Percentiles rank a stretch among this genome's conserved stretches.
These are phyloP conservation scores for Nomia melanderi DNA, from an alignment of 1,140 invertebrate genomes.

Conservation along the genomic window DNA sequence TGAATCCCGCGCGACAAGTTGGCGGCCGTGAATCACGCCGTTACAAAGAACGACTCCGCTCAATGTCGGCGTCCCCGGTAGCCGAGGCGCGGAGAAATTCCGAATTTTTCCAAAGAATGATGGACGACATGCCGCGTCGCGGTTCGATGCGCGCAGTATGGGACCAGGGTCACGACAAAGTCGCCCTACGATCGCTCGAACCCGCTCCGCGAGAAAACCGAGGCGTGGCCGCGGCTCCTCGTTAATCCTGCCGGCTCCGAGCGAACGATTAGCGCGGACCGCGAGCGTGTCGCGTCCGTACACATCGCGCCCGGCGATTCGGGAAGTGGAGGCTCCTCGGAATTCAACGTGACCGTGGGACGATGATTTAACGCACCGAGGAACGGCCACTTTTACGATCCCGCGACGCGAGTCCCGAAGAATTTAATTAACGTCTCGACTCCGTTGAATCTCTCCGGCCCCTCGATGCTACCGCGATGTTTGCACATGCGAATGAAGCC, in stretches of 20 bases:
- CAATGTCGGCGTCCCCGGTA: neutral
- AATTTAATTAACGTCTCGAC: neutral
- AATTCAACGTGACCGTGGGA: neutral
- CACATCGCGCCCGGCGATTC: neutral
- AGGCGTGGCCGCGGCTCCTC: neutral
- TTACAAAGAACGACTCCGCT: neutral
- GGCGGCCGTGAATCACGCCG: no score
- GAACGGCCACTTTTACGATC: neutral
- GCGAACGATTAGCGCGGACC: neutral
- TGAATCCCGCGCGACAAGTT: no score
- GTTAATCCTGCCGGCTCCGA: slow-evolving; percentile 8
- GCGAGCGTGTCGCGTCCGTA: neutral
- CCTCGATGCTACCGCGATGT: no score
- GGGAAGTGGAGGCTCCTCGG: neutral
- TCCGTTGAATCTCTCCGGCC: no score
- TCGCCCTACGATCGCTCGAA: no score
- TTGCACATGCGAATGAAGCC: no score
- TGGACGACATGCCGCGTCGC: slow-evolving; percentile 7
- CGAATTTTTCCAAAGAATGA: neutral
- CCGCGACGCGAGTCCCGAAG: neutral
- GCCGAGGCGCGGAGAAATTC: neutral
- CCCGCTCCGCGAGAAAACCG: slow-evolving; percentile 39
- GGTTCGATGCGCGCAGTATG: slow-evolving; percentile 23
- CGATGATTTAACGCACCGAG: neutral
- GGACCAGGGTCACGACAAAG: no score